A percentile compares a stretch with the other conserved stretches of the same genome.
Evolutionary conservation across 2,113 vertebrate species (phyloP).

Genomic region (Oxyura jamaicensis): DNA sequence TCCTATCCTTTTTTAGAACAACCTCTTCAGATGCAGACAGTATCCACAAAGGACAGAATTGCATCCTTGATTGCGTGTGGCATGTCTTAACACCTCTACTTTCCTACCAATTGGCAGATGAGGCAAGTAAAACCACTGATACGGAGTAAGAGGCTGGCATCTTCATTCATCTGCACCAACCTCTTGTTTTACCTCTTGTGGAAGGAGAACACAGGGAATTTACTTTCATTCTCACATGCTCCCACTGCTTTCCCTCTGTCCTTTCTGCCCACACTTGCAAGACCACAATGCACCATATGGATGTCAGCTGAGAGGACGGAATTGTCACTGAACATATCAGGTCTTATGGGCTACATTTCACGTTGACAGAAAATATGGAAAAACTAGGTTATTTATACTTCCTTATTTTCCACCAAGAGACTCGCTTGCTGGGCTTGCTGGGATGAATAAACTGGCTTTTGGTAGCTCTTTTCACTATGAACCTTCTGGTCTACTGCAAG

Average conservation of each 20-base stretch:
- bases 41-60: background rate
- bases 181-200: background rate
- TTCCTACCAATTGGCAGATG: background rate
- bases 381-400: slow-evolving; percentile 13
- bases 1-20: background rate
- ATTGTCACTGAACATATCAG: background rate
- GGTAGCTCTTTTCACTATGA: background rate
- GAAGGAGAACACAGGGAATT: background rate
- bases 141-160: background rate
- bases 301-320: background rate
- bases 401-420: background rate
- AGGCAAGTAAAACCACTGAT: background rate
- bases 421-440: background rate
- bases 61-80: accelerated
- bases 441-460: background rate
- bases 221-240: background rate
- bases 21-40: background rate
- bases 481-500: background rate
- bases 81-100: background rate
- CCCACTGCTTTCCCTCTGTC: background rate
- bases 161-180: background rate
- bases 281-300: background rate
- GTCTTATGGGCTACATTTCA: slow-evolving; percentile 32
- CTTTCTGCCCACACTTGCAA: background rate
- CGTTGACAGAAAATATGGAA: background rate